These are phyloP conservation scores for Lacanobia wlatinum DNA, from an alignment of 2,888 invertebrate species.

Conservation along the genomic window DNA sequence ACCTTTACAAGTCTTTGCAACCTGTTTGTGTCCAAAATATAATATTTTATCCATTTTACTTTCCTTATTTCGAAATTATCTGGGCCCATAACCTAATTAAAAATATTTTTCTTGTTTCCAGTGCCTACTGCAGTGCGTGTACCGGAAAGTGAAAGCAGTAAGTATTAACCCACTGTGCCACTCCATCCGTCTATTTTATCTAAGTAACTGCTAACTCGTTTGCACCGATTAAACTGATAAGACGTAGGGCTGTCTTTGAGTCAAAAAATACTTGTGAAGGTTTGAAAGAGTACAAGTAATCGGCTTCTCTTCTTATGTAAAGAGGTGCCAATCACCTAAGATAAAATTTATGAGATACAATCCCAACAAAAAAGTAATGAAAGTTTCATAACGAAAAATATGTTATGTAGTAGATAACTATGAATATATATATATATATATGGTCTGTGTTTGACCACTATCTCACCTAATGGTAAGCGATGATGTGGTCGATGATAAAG, in stretches of 20 bases:
- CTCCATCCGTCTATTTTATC: slow-evolving; percentile 46
- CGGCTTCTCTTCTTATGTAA: neutral
- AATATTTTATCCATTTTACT: neutral
- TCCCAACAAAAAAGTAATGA: too few relatives aligned
- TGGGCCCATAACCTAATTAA: slow-evolving; percentile 20
- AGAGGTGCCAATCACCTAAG: neutral
- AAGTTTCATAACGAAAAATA: too few relatives aligned
- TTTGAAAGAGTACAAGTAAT: neutral
- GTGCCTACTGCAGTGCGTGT: slow-evolving; percentile 95
- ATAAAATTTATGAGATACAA: too few relatives aligned
- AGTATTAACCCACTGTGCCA: slow-evolving; percentile 80
- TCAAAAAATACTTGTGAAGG: too few relatives aligned
- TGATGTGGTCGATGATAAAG: too few relatives aligned
- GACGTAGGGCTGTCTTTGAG: slow-evolving; percentile 43
- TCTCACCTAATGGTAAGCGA: too few relatives aligned
- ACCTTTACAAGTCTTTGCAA: neutral
- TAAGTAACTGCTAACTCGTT: slow-evolving; percentile 53
- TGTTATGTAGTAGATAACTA: too few relatives aligned
- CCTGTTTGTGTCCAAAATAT: neutral
- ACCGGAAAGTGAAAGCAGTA: slow-evolving; percentile 95
- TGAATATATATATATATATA: too few relatives aligned
- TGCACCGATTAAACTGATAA: slow-evolving; percentile 55
- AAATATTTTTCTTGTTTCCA: slow-evolving; percentile 82
- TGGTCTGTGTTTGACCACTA: too few relatives aligned
- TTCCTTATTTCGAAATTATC: neutral